phyloP scores from a whole-genome alignment of 2,888 invertebrate genomes.

The Ichneumoninae sp. region DNA sequence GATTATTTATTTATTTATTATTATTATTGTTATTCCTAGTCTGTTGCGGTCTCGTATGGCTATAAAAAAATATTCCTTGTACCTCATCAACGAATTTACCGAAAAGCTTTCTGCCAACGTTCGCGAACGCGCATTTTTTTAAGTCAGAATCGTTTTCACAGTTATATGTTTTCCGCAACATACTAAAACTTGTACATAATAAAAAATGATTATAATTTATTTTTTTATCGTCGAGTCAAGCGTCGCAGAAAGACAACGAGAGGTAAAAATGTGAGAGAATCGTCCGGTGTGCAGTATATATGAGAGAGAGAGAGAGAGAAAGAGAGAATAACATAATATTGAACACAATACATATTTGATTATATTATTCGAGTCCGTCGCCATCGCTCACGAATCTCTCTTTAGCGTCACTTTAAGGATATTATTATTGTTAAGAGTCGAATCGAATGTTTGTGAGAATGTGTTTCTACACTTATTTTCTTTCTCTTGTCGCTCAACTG shows the following conservation, averaged over 20 bases:
- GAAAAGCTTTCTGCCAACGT: conserved; percentile 23
- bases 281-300: neutral
- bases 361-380: conserved; percentile 51
- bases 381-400: conserved; percentile 48
- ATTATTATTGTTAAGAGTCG: conserved; percentile 54
- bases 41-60: conserved; percentile 61
- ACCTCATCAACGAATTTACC: conserved; percentile 45
- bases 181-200: conserved; percentile 62
- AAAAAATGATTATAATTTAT: conserved; percentile 67
- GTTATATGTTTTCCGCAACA: conserved; percentile 67
- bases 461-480: conserved; percentile 60
- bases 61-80: conserved; percentile 42
- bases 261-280: conserved; percentile 45
- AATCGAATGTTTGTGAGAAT: conserved; percentile 67
- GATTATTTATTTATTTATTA: conserved; percentile 58
- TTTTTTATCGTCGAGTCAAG: conserved; percentile 67
- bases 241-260: conserved; percentile 65
- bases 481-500: conserved; percentile 54
- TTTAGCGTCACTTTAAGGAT: conserved; percentile 46
- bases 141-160: neutral
- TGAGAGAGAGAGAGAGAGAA: neutral
- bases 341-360: conserved; percentile 16
- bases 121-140: conserved; percentile 4
- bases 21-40: conserved; percentile 22
- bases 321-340: neutral